A percentile compares a stretch with the other conserved stretches of the same genome.
Conservation (phyloP, 2,797 vertebrate species). For the Hypotaenidia okinawae region DNA sequence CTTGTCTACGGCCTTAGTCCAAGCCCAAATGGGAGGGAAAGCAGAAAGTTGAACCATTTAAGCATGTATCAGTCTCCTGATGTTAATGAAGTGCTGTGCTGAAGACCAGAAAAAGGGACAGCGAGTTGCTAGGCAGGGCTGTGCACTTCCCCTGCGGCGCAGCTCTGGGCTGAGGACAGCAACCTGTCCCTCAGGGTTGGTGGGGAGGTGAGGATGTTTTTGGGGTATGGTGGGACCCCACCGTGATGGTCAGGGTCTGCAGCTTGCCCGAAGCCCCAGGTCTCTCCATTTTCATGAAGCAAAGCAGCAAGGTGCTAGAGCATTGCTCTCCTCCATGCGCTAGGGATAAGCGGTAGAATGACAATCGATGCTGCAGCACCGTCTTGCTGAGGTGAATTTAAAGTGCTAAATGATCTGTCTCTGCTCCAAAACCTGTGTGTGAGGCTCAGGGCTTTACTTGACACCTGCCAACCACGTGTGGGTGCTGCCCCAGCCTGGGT, state of each 20-base stretch:
- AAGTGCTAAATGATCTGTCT: constrained; percentile 1
- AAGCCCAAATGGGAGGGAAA: background rate
- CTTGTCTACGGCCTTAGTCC: background rate
- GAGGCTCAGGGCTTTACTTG: background rate
- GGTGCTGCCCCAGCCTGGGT: background rate
- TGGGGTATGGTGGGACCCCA: accelerated
- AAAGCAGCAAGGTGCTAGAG: background rate
- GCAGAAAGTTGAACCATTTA: background rate
- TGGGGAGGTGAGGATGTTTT: background rate
- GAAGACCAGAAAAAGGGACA: background rate
- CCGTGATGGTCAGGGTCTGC: background rate
- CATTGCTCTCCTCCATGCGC: accelerated
- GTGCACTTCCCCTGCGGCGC: background rate
- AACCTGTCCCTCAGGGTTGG: accelerated
- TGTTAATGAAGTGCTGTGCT: background rate
- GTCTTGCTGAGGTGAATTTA: background rate
- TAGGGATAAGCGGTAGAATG: background rate
- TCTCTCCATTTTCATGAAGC: background rate
- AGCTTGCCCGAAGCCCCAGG: background rate
- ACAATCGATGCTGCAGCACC: background rate
- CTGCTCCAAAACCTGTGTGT: background rate
- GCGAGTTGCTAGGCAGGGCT: background rate
- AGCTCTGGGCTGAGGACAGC: background rate
- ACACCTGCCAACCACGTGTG: accelerated
- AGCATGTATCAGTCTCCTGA: background rate